Percentiles rank a stretch among this genome's conserved stretches.
phyloP scores from a whole-genome alignment of 2,113 vertebrate genomes.

The Caranx melampygus region DNA sequence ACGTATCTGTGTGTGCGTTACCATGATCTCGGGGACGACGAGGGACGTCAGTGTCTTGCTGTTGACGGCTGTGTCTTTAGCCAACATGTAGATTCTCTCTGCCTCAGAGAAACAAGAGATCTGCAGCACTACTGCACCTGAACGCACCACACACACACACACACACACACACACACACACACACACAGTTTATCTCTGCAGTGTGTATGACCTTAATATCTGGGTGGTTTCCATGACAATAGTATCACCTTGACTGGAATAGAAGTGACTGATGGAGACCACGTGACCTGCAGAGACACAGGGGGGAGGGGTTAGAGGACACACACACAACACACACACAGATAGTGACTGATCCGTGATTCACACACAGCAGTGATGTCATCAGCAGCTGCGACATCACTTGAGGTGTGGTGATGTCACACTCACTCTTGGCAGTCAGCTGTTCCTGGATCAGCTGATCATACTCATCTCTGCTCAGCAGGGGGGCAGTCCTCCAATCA shows the following conservation, averaged over 20 bases:
- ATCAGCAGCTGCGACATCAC: too few relatives aligned
- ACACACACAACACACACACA: too few relatives aligned
- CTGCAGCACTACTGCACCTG: conserved; percentile 90
- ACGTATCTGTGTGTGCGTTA: conserved; percentile 57
- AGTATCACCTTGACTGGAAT: conserved; percentile 90
- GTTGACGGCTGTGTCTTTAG: conserved; percentile 87
- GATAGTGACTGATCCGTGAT: too few relatives aligned
- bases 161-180: not conserved
- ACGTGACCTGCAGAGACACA: conserved; percentile 85
- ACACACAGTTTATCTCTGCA: not conserved
- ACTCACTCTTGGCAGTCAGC: conserved; percentile 90
- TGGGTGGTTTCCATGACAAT: not conserved
- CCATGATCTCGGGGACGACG: conserved; percentile 89
- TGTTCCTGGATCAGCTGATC: conserved; percentile 86
- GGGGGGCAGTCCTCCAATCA: conserved; percentile 89
- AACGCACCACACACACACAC: conserved; percentile 22
- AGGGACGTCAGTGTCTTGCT: conserved; percentile 86
- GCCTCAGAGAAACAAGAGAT: conserved; percentile 93
- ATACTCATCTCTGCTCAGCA: conserved; percentile 87
- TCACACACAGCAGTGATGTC: too few relatives aligned
- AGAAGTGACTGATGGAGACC: conserved; percentile 88
- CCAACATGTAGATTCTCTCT: conserved; percentile 93
- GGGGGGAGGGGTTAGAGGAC: not conserved
- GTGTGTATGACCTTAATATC: too few relatives aligned
- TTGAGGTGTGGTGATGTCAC: not conserved